Percentiles rank a stretch among this genome's conserved stretches.
phyloP scores from a whole-genome alignment of 2,113 vertebrate genomes.

The Pterocles orientalis region DNA sequence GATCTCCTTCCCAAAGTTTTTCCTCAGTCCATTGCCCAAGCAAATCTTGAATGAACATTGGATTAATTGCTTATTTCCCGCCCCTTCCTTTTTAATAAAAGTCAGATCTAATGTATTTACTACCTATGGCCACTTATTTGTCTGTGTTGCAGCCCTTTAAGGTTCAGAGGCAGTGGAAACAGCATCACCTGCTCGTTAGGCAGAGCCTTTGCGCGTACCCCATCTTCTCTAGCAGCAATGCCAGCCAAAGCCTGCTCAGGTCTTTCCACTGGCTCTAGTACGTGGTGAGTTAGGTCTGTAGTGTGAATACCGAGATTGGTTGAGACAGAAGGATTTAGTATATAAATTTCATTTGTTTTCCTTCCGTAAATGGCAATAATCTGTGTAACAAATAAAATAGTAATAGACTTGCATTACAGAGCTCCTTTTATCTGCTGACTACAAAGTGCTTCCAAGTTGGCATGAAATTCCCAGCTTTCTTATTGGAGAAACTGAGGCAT shows the following conservation, averaged over 20 bases:
- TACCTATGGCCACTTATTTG: background rate
- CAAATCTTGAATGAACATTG: background rate
- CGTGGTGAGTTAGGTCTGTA: background rate
- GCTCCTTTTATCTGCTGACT: background rate
- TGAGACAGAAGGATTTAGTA: background rate
- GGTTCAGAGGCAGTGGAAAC: background rate
- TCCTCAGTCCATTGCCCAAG: background rate
- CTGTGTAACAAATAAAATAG: background rate
- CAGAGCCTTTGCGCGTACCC: background rate
- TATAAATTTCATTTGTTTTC: background rate
- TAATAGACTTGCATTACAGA: background rate
- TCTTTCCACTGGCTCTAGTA: background rate
- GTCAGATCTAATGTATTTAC: conserved; percentile 4
- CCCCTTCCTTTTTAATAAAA: conserved; percentile 23
- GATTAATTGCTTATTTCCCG: background rate
- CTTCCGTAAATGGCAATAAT: background rate
- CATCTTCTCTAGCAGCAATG: background rate
- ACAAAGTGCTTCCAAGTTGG: background rate
- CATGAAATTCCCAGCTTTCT: background rate
- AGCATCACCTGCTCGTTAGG: background rate
- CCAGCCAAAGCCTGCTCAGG: background rate
- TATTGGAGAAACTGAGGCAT: background rate
- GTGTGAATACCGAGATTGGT: background rate
- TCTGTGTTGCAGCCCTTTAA: background rate
- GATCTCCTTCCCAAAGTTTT: background rate